Evolutionary conservation across 2,113 vertebrate genomes (phyloP), one percentile per base, ranked within the genome.

Genomic region (Zosterops hypoxanthus): DNA sequence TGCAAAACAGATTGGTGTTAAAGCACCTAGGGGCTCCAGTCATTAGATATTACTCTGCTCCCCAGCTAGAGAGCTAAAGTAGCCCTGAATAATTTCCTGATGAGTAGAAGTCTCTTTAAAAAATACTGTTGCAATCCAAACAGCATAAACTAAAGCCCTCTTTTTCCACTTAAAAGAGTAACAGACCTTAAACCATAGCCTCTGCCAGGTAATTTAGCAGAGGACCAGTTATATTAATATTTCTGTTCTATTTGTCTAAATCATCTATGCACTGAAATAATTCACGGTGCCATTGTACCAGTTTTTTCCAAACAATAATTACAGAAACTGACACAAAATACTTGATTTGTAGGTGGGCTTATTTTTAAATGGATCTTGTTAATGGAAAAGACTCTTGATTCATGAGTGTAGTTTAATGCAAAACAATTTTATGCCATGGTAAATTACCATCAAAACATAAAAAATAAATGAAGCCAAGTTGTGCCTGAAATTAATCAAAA

Each of bases 381-480:
- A 96, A 93, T 92, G 49, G 72, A 95, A 97, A 88, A 75, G 65
- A 57, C 41, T 95, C 68, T 76, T 94, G 91, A 96, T 96, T 96
- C 92, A 97, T 92, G 89, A 82, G n/a, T 57, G 71, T 85, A 91
- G 75, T 89, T 92, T 95, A 94, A 97, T 90, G 63, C 42, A 91
- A 95, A 96, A 66, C 95, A 95, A 92, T 96, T 97, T 96, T 94
- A 88, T 92, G 83, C 60, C 78, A 66, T 61, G 88, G 66, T 90
- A 96, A 95, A 95, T 95, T 95, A 89, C 79, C 88, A 95, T 88
- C 87, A 93, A 88, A 94, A 87, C 70, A 82, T 88, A 96, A 96
- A 93, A 97, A 88, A 91, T 73, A 91, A 95, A 96, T 93, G 81
- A 96, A 97, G 31, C 61, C 52, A 91, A 5, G 11, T 82, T 84